Conservation (phyloP, 1,140 invertebrate genomes). For the Euschistus heros region DNA sequence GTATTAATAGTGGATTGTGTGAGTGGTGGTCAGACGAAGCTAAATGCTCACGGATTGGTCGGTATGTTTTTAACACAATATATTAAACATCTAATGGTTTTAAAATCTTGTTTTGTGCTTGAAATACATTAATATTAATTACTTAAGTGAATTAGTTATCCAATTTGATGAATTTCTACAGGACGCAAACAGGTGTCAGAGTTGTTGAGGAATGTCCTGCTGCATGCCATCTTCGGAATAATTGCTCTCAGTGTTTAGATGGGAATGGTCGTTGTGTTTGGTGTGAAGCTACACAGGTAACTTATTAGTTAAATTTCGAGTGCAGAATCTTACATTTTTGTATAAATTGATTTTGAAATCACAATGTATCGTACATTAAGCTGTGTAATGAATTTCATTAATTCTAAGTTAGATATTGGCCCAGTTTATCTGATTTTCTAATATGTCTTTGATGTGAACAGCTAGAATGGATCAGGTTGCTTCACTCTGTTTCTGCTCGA, state of each 20-base stretch:
- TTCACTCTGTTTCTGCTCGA: too few species aligned
- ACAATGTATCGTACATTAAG: too few species aligned
- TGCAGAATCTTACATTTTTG: too few species aligned
- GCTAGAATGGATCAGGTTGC: too few species aligned
- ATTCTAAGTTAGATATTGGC: too few species aligned
- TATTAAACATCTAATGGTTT: background rate
- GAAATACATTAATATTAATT: background rate
- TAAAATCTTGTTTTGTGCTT: background rate
- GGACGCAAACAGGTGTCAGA: slow-evolving; percentile 46
- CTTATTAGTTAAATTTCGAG: background rate
- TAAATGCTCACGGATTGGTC: slow-evolving; percentile 65
- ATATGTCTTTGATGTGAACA: too few species aligned
- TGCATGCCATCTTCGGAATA: slow-evolving; percentile 59
- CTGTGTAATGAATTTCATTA: too few species aligned
- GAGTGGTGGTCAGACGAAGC: slow-evolving; percentile 77
- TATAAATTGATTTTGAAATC: too few species aligned
- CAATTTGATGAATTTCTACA: slow-evolving; percentile 14
- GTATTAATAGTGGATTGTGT: slow-evolving; percentile 57
- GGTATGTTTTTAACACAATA: slow-evolving; percentile 33
- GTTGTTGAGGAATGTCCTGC: slow-evolving; percentile 54
- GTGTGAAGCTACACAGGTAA: slow-evolving; percentile 72
- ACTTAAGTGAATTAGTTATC: background rate
- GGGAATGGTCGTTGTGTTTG: slow-evolving; percentile 82
- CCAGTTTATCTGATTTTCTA: too few species aligned
- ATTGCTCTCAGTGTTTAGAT: slow-evolving; percentile 73